Conservation (phyloP, 2,888 invertebrate species). For the Drosophila gaucha region DNA sequence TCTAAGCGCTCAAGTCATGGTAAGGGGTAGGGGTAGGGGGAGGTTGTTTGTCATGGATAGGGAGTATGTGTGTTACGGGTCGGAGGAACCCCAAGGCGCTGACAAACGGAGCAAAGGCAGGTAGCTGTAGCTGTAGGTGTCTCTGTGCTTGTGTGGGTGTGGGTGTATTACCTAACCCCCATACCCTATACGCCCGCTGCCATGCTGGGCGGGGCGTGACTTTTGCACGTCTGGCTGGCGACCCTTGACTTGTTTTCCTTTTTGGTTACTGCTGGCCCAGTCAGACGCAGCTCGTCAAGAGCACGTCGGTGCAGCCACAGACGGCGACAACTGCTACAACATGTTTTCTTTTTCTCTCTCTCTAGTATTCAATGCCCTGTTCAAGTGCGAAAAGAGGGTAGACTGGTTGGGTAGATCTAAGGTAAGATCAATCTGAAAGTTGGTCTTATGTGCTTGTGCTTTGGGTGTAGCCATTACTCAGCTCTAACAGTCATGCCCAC, state of each 20-base stretch:
- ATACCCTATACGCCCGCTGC: not conserved
- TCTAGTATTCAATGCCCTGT: not conserved
- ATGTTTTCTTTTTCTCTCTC: conserved; percentile 8
- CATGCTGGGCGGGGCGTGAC: conserved; percentile 56
- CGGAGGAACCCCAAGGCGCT: conserved; percentile 41
- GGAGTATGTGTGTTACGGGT: conserved; percentile 12
- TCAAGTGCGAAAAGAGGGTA: no score
- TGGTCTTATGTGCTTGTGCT: no score
- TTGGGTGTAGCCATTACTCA: no score
- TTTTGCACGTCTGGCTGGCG: conserved; percentile 68
- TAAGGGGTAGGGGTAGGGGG: not conserved
- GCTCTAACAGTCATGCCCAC: no score
- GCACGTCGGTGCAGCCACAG: conserved; percentile 59
- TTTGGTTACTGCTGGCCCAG: conserved; percentile 46
- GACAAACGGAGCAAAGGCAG: conserved; percentile 39
- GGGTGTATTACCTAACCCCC: not conserved
- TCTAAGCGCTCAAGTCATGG: conserved; percentile 31
- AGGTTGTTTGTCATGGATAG: not conserved
- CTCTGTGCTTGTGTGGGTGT: not conserved
- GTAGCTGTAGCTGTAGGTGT: conserved; percentile 12
- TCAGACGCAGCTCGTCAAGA: conserved; percentile 53
- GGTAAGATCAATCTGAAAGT: no score
- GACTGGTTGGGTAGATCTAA: no score
- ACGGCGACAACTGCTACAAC: conserved; percentile 48
- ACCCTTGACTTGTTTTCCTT: conserved; percentile 73